Conservation (phyloP, 2,113 vertebrate species). For the Mus musculus region DNA sequence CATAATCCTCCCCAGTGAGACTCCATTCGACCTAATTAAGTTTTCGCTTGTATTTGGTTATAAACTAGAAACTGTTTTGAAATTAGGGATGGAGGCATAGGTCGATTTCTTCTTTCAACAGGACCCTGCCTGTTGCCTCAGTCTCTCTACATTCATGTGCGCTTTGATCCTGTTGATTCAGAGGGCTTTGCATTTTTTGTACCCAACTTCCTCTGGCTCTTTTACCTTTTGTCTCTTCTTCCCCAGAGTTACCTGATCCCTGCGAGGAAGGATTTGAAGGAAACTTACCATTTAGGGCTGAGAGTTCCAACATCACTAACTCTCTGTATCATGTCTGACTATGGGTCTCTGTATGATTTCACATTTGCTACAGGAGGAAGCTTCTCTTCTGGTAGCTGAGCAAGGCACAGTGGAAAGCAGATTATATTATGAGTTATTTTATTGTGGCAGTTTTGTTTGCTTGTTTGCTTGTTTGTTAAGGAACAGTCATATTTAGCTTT, state of each 20-base stretch:
- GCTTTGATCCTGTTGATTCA: neutral
- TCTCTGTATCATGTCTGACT: neutral
- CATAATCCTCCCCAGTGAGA: neutral
- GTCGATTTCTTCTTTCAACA: neutral
- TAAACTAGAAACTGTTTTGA: neutral
- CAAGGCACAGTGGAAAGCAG: neutral
- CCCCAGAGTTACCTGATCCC: neutral
- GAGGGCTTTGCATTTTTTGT: neutral
- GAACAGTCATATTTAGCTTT: neutral
- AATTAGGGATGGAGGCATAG: neutral
- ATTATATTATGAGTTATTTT: neutral
- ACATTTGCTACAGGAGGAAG: neutral
- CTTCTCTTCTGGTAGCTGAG: neutral
- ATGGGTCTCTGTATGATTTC: neutral
- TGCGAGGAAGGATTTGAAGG: neutral
- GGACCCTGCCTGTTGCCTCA: no score
- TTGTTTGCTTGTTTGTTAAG: neutral
- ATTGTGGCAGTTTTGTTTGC: neutral
- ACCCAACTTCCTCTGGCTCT: neutral
- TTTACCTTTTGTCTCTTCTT: neutral
- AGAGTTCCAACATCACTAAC: neutral
- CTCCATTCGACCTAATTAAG: neutral
- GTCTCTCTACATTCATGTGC: neutral
- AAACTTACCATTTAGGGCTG: neutral
- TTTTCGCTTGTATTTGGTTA: neutral